These are phyloP conservation scores for Neotoma lepida DNA, from an alignment of 2,113 vertebrate species.

Conservation along the genomic window DNA sequence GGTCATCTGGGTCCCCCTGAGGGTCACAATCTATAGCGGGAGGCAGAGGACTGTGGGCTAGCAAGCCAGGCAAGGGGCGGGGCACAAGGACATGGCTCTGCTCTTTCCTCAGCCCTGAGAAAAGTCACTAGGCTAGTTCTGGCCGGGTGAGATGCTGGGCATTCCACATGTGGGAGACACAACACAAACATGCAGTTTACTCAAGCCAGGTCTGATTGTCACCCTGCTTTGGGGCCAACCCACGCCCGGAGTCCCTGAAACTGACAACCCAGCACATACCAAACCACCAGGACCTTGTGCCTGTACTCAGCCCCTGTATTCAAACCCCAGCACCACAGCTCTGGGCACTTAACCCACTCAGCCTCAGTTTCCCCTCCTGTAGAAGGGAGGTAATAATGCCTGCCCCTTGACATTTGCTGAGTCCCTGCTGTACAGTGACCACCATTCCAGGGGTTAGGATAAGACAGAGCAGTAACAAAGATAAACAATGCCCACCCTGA, in stretches of 20 bases:
- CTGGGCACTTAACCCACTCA: accelerated
- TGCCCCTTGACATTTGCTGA: background rate
- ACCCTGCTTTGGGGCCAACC: background rate
- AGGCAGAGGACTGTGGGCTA: background rate
- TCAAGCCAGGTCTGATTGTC: background rate
- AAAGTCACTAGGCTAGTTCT: background rate
- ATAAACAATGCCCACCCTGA: background rate
- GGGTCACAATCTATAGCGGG: background rate
- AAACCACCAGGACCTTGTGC: too few relatives aligned
- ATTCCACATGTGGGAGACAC: background rate
- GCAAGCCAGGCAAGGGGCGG: background rate
- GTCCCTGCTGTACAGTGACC: accelerated
- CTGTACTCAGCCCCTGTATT: background rate
- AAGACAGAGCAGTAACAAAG: background rate
- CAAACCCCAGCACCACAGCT: background rate
- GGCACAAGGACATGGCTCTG: background rate
- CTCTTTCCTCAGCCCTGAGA: background rate
- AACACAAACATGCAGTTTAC: background rate
- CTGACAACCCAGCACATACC: background rate
- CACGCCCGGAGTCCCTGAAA: background rate
- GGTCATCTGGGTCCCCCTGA: accelerated
- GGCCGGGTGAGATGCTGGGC: background rate
- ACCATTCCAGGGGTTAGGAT: background rate
- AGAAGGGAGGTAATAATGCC: background rate
- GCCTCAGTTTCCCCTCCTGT: background rate